These are phyloP conservation scores for Nemotelus pantherinus DNA, from an alignment of 2,888 invertebrate genomes.

Conservation along the genomic window DNA sequence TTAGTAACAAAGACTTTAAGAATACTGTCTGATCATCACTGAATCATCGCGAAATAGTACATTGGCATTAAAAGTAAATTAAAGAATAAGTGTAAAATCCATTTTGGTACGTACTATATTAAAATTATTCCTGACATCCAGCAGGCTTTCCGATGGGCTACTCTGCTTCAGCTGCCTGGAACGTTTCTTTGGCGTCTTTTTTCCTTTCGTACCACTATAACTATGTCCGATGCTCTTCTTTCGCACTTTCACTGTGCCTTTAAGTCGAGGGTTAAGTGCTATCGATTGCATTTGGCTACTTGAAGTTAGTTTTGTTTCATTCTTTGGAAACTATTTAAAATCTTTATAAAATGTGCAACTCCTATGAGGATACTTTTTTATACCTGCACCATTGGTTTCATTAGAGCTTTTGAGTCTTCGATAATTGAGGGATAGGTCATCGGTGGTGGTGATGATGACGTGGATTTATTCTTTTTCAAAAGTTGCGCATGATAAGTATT, in stretches of 20 bases:
- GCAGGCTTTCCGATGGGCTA: no score
- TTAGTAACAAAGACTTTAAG: no score
- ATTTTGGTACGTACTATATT: no score
- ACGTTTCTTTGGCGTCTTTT: conserved; percentile 3
- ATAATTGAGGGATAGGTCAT: neutral
- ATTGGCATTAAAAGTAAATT: no score
- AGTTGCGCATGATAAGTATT: conserved; percentile 35
- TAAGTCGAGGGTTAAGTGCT: neutral
- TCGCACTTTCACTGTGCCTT: no score
- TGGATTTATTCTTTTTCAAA: conserved; percentile 18
- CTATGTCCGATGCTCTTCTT: neutral
- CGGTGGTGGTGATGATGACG: neutral
- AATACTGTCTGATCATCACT: no score
- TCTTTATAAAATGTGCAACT: neutral
- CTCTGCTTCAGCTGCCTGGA: neutral
- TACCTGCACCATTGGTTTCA: neutral
- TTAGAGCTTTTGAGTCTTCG: neutral
- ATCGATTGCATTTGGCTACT: neutral
- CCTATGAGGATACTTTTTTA: neutral
- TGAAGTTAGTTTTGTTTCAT: neutral
- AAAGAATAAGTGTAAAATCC: no score
- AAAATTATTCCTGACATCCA: no score
- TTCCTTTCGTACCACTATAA: neutral
- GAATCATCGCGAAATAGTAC: no score
- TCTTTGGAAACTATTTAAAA: neutral